phyloP scores from a whole-genome alignment of 2,113 vertebrate species.

The Sylvietta virens region DNA sequence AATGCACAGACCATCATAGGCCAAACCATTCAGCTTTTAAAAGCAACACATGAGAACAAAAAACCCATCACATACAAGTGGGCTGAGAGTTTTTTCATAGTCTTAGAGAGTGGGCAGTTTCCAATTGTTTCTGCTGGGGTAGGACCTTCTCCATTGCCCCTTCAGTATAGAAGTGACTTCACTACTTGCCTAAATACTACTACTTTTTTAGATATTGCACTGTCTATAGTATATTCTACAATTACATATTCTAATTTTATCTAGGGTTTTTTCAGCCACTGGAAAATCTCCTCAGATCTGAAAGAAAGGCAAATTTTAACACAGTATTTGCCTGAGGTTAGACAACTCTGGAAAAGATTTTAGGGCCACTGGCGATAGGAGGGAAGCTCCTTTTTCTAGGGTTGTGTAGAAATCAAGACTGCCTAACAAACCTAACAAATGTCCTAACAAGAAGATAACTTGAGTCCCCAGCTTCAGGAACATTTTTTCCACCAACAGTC shows the following conservation, averaged over 20 bases:
- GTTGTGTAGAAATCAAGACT: background rate
- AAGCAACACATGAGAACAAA: background rate
- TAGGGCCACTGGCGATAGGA: accelerated
- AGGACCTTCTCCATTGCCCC: background rate
- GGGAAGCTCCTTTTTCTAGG: background rate
- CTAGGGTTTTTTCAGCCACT: background rate
- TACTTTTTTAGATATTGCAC: background rate
- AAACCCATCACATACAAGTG: background rate
- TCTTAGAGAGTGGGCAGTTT: background rate
- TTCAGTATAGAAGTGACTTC: background rate
- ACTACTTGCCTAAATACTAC: background rate
- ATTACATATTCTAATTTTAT: background rate
- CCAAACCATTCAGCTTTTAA: background rate
- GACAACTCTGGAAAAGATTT: background rate
- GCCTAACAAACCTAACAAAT: background rate
- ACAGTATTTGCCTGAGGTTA: background rate
- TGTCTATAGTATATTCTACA: background rate
- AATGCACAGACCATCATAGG: background rate
- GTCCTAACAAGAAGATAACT: background rate
- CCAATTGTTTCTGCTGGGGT: background rate
- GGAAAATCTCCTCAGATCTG: background rate
- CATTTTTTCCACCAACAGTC: background rate
- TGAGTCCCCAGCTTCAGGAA: background rate
- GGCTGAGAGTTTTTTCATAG: background rate
- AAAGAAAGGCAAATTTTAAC: background rate